Conservation (phyloP, 2,113 vertebrate species). For the Clarias gariepinus region DNA sequence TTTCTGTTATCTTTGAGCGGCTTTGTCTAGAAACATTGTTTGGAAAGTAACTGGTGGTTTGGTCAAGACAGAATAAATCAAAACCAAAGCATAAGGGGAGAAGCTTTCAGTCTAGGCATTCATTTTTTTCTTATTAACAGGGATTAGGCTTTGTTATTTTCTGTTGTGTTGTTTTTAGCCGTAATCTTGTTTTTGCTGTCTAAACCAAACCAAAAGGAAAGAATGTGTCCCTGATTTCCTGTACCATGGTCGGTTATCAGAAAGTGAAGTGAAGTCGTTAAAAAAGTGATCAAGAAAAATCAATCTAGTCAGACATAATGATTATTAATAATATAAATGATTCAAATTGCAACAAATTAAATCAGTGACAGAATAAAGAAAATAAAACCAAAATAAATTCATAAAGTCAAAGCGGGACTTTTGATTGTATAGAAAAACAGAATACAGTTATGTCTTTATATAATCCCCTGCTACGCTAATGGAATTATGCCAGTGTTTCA, state of each 20-base stretch:
- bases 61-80: conserved; percentile 38
- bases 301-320: neutral
- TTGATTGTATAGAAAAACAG: no score
- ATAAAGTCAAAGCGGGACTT: neutral
- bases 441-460: no score
- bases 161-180: no score
- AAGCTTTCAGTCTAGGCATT: no score
- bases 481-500: no score
- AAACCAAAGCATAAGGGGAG: conserved; percentile 16
- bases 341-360: neutral
- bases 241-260: conserved; percentile 3
- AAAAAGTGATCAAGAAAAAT: neutral
- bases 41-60: conserved; percentile 32
- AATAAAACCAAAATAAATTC: neutral
- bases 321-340: no score
- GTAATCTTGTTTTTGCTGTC: neutral
- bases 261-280: neutral
- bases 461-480: no score
- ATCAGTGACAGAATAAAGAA: neutral
- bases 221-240: conserved; percentile 20
- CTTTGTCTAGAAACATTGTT: neutral
- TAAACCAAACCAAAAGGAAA: neutral
- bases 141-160: no score
- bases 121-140: no score
- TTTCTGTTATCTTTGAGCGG: neutral